Conservation (phyloP, 2,113 vertebrate genomes). For the Epinephelus cyanopodus region DNA sequence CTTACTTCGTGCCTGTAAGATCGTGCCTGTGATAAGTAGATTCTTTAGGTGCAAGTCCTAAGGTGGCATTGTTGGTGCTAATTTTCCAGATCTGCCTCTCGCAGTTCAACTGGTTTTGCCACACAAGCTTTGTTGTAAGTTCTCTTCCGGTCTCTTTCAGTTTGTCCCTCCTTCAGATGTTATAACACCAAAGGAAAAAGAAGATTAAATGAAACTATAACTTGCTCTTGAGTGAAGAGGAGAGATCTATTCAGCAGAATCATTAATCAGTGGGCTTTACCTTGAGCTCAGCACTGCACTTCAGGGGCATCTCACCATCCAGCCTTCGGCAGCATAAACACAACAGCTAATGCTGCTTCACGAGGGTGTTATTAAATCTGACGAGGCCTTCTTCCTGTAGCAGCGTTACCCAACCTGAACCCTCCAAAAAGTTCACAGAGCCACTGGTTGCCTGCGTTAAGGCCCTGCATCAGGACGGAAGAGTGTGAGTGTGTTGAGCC, state of each 20-base stretch:
- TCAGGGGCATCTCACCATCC: not conserved
- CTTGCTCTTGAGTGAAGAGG: not conserved
- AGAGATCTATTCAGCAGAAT: not conserved
- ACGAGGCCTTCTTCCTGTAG: slow-evolving; percentile 4
- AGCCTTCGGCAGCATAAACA: slow-evolving; percentile 12
- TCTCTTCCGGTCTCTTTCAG: not conserved
- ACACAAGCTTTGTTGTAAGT: not conserved
- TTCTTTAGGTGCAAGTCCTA: too few relatives aligned
- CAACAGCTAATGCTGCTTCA: slow-evolving; percentile 23
- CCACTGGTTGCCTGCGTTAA: slow-evolving; percentile 22
- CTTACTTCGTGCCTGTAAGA: too few relatives aligned
- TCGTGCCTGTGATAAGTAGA: too few relatives aligned
- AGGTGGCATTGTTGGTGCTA: too few relatives aligned
- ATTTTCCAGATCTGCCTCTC: too few relatives aligned
- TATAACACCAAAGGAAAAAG: not conserved
- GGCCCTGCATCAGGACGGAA: slow-evolving; percentile 38
- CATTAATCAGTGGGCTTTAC: slow-evolving; percentile 40
- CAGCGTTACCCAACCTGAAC: not conserved
- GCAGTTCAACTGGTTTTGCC: too few relatives aligned
- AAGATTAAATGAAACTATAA: not conserved
- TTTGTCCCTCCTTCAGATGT: not conserved
- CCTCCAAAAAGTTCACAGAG: slow-evolving; percentile 26
- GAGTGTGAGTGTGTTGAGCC: slow-evolving; percentile 34
- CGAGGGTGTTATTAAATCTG: slow-evolving; percentile 18
- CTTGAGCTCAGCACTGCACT: slow-evolving; percentile 30